A percentile compares a stretch with the other conserved stretches of the same genome.
Evolutionary conservation across 1,140 invertebrate species (phyloP).

Genomic region (Micrasema longulum): DNA sequence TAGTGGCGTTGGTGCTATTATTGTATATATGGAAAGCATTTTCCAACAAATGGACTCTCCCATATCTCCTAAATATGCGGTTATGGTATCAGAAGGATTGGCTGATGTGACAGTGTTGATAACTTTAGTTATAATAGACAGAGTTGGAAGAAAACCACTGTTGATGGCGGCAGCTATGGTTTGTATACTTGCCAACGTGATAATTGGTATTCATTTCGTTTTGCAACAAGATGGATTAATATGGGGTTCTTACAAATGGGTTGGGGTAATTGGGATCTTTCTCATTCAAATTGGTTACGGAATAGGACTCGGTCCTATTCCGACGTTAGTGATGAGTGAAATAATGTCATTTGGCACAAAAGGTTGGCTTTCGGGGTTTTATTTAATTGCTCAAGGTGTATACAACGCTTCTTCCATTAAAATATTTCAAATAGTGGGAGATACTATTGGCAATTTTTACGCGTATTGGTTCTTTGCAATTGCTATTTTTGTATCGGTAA

Average conservation of each 20-base stretch:
- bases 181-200: conserved; percentile 41
- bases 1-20: conserved; percentile 48
- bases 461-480: conserved; percentile 48
- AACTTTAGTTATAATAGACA: conserved; percentile 46
- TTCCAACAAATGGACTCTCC: conserved; percentile 47
- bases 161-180: conserved; percentile 35
- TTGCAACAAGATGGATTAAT: conserved; percentile 31
- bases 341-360: conserved; percentile 51
- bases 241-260: conserved; percentile 38
- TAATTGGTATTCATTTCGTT: conserved; percentile 47
- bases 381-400: conserved; percentile 47
- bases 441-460: conserved; percentile 37
- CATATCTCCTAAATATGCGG: conserved; percentile 42
- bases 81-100: conserved; percentile 47
- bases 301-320: conserved; percentile 46
- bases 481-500: conserved; percentile 42
- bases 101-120: conserved; percentile 45
- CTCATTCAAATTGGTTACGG: conserved; percentile 50
- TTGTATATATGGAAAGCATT: conserved; percentile 51
- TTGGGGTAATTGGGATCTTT: conserved; percentile 47
- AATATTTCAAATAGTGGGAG: conserved; percentile 49
- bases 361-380: conserved; percentile 52
- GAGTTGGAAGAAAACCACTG: conserved; percentile 48
- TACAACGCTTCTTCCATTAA: conserved; percentile 48
- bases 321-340: conserved; percentile 50